Evolutionary conservation across 2,113 vertebrate species (phyloP), one percentile per base, ranked within the genome.

Genomic region (Brienomyrus longianalis): DNA sequence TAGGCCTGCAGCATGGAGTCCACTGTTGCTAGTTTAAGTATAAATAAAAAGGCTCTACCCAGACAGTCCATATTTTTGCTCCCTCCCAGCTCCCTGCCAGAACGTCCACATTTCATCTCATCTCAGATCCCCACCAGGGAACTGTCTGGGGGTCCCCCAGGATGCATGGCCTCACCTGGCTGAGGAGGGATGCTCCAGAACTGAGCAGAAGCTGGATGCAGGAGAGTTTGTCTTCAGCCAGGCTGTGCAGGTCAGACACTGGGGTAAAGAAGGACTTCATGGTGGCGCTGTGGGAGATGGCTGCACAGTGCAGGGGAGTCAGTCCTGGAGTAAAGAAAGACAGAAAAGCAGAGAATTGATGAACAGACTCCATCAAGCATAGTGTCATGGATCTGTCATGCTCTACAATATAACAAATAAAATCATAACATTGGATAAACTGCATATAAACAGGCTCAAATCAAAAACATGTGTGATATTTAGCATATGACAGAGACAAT

Each of bases 281-380:
- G n/a, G 95, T 96, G 74, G 91, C 89, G 2, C 96, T 96, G 93
- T 97, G 96, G 45, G 97, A 96, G 88, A 98, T 95, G 88, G 96
- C 95, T 13, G 97, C 97, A 83, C 97, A 97, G 93, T 98, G 97
- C 80, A 98, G 94, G 0, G 97, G 96, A 2, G 97, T 98, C 92
- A 98, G 96, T 50, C 97, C 97, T 98, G 92, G 1, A 47, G 19
- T 5, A 77, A 43, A 5, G 43, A 86, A 35, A 89, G 5, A 86
- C 48, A 7, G 17, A 80, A 35, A 19, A 56, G 0, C 31, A 74
- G 31, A 87, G 7, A 0, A 80, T 6, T 80, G n/a, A 52, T 89
- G 1, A 27, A 62, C 27, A 84, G 5, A 47, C 27, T 15, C 31
- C 2, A 13, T 54, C 11, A 70, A 48, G 19, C 23, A 74, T 9